Evolutionary conservation across 2,888 invertebrate genomes (phyloP).

Genomic region (Dicycla oo): DNA sequence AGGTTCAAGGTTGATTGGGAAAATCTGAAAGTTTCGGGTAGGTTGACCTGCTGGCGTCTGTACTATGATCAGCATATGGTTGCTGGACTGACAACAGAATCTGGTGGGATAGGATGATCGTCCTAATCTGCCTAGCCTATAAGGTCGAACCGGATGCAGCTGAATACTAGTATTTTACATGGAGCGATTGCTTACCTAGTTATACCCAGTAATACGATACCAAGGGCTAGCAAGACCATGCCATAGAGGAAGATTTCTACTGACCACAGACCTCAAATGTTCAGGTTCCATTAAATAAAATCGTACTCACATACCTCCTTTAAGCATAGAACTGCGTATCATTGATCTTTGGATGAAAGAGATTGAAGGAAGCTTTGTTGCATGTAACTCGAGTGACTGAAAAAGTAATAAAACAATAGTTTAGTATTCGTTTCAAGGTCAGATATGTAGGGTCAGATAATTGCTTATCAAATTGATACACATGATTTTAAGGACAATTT

Average conservation of each 20-base stretch:
- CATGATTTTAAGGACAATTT: too few relatives aligned
- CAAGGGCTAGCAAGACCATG: background rate
- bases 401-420: slow-evolving; percentile 56
- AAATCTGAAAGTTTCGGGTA: too few relatives aligned
- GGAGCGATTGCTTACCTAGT: too few relatives aligned
- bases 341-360: slow-evolving; percentile 91
- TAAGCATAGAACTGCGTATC: slow-evolving; percentile 92
- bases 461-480: too few relatives aligned
- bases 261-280: background rate
- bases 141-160: background rate
- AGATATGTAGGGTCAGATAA: background rate
- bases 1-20: too few relatives aligned
- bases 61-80: background rate
- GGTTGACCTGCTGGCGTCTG: too few relatives aligned
- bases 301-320: slow-evolving; percentile 88
- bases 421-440: background rate
- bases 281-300: slow-evolving; percentile 10
- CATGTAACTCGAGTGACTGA: slow-evolving; percentile 72
- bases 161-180: background rate
- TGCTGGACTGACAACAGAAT: background rate
- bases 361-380: slow-evolving; percentile 73
- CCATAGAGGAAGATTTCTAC: background rate
- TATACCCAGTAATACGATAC: background rate
- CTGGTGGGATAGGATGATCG: background rate
- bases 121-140: background rate